Percentiles rank a stretch among this genome's conserved stretches.
phyloP scores from a whole-genome alignment of 2,888 invertebrate species.

The Himalopsyche kuldschensis region DNA sequence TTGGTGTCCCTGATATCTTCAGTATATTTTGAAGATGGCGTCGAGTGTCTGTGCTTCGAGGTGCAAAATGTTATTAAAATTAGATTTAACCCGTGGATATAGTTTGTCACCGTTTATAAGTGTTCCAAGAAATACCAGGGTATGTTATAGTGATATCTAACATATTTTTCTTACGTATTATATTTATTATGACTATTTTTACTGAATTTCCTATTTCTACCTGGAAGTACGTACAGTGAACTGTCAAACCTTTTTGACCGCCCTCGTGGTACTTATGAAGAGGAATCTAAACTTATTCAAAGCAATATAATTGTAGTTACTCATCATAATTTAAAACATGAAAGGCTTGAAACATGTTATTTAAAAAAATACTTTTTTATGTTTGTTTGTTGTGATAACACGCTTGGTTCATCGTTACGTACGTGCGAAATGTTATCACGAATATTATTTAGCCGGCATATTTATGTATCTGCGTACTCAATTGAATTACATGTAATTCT shows the following conservation, averaged over 20 bases:
- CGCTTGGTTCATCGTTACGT: background rate
- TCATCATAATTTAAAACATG: background rate
- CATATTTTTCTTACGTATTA: background rate
- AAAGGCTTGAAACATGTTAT: background rate
- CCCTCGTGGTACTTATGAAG: slow-evolving; percentile 23
- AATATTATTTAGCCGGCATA: background rate
- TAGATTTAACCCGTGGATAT: slow-evolving; percentile 63
- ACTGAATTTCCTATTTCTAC: background rate
- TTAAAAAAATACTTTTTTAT: background rate
- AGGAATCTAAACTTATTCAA: background rate
- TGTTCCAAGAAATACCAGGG: slow-evolving; percentile 57
- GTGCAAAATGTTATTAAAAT: slow-evolving; percentile 64
- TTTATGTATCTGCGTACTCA: background rate
- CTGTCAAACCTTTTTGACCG: slow-evolving; percentile 23
- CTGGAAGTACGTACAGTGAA: slow-evolving; percentile 8
- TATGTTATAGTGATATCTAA: slow-evolving; percentile 45
- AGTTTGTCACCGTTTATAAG: slow-evolving; percentile 58
- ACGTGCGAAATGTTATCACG: background rate
- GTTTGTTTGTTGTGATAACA: background rate
- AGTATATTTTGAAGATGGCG: slow-evolving; percentile 63
- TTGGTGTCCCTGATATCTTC: slow-evolving; percentile 37
- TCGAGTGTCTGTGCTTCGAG: slow-evolving; percentile 63
- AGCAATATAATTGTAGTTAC: background rate
- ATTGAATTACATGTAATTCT: no score
- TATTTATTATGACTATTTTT: background rate